Conservation (phyloP, 2,113 vertebrate genomes). For the Procavia capensis region DNA sequence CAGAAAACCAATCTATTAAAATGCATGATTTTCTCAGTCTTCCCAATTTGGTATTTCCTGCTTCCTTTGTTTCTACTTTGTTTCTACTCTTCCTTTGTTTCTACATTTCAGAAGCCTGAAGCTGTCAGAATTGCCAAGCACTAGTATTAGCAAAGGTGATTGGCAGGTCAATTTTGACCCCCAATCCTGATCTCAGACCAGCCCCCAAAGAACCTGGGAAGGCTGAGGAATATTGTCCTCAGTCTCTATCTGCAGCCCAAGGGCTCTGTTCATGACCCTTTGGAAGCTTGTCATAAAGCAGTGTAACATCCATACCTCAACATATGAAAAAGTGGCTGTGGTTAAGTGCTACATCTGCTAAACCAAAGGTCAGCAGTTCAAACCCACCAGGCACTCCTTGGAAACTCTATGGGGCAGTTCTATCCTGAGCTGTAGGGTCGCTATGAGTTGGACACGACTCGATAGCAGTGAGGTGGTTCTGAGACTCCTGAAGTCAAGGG, state of each 20-base stretch:
- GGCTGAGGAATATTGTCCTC: not conserved
- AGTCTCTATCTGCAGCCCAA: not conserved
- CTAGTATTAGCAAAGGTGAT: not conserved
- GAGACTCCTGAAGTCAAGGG: not conserved
- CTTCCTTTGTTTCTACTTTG: not conserved
- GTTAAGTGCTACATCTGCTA: too few relatives aligned
- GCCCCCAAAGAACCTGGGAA: not conserved
- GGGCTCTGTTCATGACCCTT: not conserved
- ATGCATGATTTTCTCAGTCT: slow-evolving; percentile 45
- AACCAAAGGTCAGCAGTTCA: too few relatives aligned
- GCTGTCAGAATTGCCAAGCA: not conserved
- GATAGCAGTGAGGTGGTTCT: too few relatives aligned
- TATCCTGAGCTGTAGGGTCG: too few relatives aligned
- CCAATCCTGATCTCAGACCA: not conserved
- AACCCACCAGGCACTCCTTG: too few relatives aligned
- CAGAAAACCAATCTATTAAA: slow-evolving; percentile 72
- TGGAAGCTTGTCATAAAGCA: slow-evolving; percentile 9
- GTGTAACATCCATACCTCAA: not conserved
- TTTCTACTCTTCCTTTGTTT: slow-evolving; percentile 40
- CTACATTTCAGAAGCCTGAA: not conserved
- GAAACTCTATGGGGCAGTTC: too few relatives aligned
- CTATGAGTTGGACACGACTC: too few relatives aligned
- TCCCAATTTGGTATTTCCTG: not conserved
- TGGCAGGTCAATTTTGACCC: not conserved
- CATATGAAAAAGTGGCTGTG: not conserved